phyloP scores from a whole-genome alignment of 2,888 invertebrate genomes.

The Cenopis cana region DNA sequence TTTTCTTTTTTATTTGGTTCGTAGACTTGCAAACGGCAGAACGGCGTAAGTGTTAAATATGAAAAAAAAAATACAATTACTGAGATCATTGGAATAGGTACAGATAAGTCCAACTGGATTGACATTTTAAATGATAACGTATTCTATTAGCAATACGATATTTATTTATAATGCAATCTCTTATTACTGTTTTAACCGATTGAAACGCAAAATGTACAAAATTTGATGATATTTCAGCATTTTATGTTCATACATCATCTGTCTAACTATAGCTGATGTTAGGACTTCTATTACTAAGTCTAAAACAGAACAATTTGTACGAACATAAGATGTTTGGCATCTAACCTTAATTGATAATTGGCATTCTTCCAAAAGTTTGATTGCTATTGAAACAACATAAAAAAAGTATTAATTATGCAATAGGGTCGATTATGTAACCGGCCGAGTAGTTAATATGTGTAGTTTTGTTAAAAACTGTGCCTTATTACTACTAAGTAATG shows the following conservation, averaged over 20 bases:
- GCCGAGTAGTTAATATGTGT: not conserved
- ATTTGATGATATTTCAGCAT: not conserved
- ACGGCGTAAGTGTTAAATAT: not conserved
- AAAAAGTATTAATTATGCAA: not conserved
- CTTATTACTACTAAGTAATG: constrained; percentile 1
- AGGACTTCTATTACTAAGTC: not conserved
- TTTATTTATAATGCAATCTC: not conserved
- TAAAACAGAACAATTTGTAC: not conserved
- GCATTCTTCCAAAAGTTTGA: not conserved
- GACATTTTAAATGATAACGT: not conserved
- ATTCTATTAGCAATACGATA: not conserved
- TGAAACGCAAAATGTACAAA: too few relatives aligned
- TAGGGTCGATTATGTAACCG: too few relatives aligned
- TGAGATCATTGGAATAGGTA: not conserved
- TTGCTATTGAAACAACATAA: not conserved
- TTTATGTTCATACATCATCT: not conserved
- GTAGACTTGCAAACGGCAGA: not conserved
- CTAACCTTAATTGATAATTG: not conserved
- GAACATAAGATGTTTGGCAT: not conserved
- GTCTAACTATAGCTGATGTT: too few relatives aligned
- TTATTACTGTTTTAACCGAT: not conserved
- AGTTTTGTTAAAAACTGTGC: constrained; percentile 11
- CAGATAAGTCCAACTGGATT: not conserved
- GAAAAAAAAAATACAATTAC: not conserved
- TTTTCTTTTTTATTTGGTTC: not conserved